Evolutionary conservation across 2,113 vertebrate species (phyloP).

Genomic region (Chrysochloris asiatica): DNA sequence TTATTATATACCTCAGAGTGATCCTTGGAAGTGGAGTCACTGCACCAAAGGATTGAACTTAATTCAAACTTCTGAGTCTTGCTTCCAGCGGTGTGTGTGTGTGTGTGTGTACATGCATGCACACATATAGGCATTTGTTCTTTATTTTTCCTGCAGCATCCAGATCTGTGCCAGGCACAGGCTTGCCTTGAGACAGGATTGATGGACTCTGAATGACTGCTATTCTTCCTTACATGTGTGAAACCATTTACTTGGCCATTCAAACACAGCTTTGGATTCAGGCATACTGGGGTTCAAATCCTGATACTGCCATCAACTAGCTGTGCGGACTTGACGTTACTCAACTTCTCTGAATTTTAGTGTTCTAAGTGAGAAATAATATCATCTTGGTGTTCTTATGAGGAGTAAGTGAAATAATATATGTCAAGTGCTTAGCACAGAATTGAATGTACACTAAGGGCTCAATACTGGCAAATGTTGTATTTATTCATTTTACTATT

Average conservation of each 20-base stretch:
- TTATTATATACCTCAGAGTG: background rate
- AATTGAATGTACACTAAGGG: slow-evolving; percentile 4
- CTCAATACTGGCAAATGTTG: no score
- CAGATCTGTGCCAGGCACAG: background rate
- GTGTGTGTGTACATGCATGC: background rate
- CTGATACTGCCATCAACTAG: background rate
- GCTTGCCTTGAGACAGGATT: background rate
- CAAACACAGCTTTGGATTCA: background rate
- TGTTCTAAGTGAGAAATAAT: slow-evolving; percentile 18
- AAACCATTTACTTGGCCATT: rapidly evolving
- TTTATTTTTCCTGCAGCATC: background rate
- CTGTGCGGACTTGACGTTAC: background rate
- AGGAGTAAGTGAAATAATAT: background rate
- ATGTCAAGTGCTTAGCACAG: background rate
- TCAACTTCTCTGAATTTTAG: background rate
- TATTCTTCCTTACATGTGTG: background rate
- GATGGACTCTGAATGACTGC: background rate
- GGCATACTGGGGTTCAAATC: background rate
- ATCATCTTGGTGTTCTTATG: background rate
- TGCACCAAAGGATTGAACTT: background rate
- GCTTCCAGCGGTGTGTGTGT: rapidly evolving
- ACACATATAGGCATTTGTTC: no score
- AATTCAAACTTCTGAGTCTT: background rate
- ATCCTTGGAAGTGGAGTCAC: background rate
- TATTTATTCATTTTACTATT: no score